These are phyloP conservation scores for Capreolus pygargus DNA, from an alignment of 2,113 vertebrate genomes.

Conservation along the genomic window DNA sequence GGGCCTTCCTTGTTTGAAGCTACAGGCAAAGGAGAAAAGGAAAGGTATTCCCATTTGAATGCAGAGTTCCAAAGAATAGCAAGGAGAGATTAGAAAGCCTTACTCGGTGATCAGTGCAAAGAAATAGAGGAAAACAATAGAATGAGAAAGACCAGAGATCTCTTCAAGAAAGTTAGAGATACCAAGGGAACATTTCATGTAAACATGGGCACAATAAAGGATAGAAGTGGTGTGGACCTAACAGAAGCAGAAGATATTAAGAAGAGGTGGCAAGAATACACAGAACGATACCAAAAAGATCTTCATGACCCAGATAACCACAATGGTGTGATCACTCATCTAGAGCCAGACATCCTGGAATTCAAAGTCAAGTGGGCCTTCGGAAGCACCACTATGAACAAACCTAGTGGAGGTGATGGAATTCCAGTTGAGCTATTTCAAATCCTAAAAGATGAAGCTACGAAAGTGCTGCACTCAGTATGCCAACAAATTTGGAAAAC, in stretches of 20 bases:
- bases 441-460: neutral
- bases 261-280: neutral
- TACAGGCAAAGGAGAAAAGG: neutral
- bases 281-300: neutral
- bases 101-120: neutral
- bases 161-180: neutral
- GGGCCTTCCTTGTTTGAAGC: neutral
- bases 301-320: neutral
- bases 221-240: neutral
- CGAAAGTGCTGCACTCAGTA: neutral
- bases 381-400: neutral
- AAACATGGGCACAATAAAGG: neutral
- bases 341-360: neutral
- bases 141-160: neutral
- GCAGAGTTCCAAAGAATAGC: neutral
- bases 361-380: neutral
- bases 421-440: neutral
- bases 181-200: neutral
- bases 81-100: neutral
- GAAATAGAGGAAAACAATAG: neutral
- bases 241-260: neutral
- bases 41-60: neutral
- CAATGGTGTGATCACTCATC: neutral
- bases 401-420: neutral
- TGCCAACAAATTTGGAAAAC: neutral